Evolutionary conservation across 2,113 vertebrate genomes (phyloP), one percentile per base, ranked within the genome.

Genomic region (Colinus virginianus): DNA sequence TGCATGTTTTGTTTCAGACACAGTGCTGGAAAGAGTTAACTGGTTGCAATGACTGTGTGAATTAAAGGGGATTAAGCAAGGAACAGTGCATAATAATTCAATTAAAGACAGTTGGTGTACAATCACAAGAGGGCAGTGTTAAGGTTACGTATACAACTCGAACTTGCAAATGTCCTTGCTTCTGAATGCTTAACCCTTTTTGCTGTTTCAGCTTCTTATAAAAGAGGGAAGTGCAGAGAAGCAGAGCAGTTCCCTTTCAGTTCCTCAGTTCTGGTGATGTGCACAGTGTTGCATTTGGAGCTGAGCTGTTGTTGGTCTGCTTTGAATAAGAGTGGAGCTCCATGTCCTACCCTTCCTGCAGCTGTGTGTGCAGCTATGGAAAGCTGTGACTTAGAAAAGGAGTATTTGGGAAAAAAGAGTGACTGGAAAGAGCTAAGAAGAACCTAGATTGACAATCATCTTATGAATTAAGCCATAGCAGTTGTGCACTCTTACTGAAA

Each of bases 121-220:
- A 90, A 84, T 93, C 96, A 95, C 93, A 84, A 96, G 95, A 74
- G 95, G 95, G 92, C 95, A 96, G 82, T 92, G 68, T 95, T 94
- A 92, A 90, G 67, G 83, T 96, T 95, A 48, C 14, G 32, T 51
- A 55, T 34, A 66, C 64, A 62, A 3, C 32, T 77, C 75, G 69
- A 75, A 40, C 87, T 92, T 82, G 2, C 10, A n/a, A 68, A 64
- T 22, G 87, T 66, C 82, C 83, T 84, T 56, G 30, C 43, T 79
- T 84, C 63, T 62, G 67, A 84, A 23, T 66, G 53, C 5, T 3
- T 91, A 62, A 64, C 23, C 51, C 59, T 34, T 32, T 63, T 66
- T 90, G 40, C 22, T 63, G 45, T 59, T 87, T 82, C 59, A 66
- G 32, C 48, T 66, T 64, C 40, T 70, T 83, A 78, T 64, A 40